phyloP scores from a whole-genome alignment of 2,888 invertebrate genomes.

The Caenorhabditis sinica region DNA sequence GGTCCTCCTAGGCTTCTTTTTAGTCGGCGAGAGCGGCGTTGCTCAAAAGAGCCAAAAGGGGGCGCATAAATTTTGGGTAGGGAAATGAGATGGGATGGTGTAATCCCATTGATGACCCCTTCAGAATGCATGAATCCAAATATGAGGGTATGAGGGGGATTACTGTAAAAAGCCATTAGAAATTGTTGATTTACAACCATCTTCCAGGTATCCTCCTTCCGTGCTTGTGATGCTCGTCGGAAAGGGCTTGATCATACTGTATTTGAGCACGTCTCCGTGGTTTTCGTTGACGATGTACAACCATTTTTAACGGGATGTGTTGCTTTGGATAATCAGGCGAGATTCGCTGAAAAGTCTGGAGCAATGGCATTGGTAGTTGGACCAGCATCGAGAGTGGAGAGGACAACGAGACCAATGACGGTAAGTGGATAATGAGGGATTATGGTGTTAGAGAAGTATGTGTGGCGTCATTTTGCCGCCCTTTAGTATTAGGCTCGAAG shows the following conservation, averaged over 20 bases:
- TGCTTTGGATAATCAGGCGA: constrained; percentile 77
- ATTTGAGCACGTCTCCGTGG: constrained; percentile 76
- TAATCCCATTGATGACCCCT: constrained; percentile 60
- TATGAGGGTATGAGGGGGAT: constrained; percentile 27
- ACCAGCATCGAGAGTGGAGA: constrained; percentile 70
- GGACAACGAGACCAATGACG: constrained; percentile 65
- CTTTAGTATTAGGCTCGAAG: neutral
- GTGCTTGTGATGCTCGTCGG: constrained; percentile 73
- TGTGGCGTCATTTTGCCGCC: constrained; percentile 2
- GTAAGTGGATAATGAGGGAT: constrained; percentile 39
- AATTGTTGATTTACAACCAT: neutral
- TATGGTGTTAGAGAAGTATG: neutral
- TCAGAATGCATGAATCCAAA: constrained; percentile 9
- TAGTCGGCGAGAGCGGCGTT: constrained; percentile 37
- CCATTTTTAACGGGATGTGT: constrained; percentile 77
- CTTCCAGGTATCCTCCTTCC: constrained; percentile 75
- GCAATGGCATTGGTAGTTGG: constrained; percentile 77
- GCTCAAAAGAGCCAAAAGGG: constrained; percentile 31
- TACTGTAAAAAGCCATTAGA: neutral
- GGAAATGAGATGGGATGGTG: constrained; percentile 33
- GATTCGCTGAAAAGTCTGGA: constrained; percentile 77
- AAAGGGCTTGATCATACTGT: constrained; percentile 74
- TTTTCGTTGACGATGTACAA: constrained; percentile 78
- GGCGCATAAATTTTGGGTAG: constrained; percentile 54
- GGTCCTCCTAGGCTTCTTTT: constrained; percentile 34